phyloP scores from a whole-genome alignment of 2,113 vertebrate genomes.

The Aldabrachelys gigantea region DNA sequence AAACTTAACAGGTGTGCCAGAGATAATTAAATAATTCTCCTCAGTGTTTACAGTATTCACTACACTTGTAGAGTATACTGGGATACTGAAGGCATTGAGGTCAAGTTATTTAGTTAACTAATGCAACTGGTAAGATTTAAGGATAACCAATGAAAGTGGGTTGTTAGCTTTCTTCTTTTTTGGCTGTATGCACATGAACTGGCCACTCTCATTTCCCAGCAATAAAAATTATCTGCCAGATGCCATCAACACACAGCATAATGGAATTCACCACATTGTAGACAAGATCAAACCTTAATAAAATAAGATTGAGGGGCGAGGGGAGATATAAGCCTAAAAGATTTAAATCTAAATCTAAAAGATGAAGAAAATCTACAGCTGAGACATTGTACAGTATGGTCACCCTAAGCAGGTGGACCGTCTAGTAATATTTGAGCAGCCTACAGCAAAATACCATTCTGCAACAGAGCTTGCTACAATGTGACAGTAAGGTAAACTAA shows the following conservation, averaged over 20 bases:
- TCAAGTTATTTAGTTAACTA: not conserved
- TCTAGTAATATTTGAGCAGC: constrained; percentile 61
- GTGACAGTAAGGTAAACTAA: constrained; percentile 62
- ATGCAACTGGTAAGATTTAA: not conserved
- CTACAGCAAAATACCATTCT: constrained; percentile 66
- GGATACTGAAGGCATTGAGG: not conserved
- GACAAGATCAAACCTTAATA: constrained; percentile 44
- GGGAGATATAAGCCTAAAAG: constrained; percentile 4
- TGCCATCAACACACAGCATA: constrained; percentile 17
- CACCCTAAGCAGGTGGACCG: constrained; percentile 58
- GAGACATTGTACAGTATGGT: constrained; percentile 42
- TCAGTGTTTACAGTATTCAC: not conserved
- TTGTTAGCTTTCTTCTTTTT: constrained; percentile 14
- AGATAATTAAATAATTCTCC: not conserved
- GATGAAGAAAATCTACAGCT: not conserved
- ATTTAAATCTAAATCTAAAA: not conserved
- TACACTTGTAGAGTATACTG: not conserved
- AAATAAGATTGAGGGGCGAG: constrained; percentile 43
- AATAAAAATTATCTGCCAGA: constrained; percentile 34
- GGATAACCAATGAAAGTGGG: not conserved
- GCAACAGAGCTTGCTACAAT: constrained; percentile 63
- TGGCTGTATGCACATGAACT: not conserved
- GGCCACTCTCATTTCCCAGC: constrained; percentile 15
- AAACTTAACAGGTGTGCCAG: not conserved
- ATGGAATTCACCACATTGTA: constrained; percentile 41